Evolutionary conservation across 2,797 vertebrate genomes (phyloP).

Genomic region (Manis crassicaudata): DNA sequence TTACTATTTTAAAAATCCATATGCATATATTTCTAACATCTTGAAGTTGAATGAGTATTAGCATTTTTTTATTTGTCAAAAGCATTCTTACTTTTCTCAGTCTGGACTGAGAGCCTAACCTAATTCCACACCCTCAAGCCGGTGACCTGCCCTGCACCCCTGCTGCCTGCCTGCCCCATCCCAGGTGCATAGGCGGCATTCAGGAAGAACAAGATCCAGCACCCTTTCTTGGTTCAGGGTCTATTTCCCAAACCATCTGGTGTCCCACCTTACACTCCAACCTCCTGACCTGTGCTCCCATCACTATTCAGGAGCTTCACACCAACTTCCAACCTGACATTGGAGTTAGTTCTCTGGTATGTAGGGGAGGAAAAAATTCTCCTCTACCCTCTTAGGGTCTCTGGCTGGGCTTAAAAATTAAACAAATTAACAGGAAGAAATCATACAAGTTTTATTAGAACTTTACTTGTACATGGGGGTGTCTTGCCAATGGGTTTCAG

Average conservation of each 20-base stretch:
- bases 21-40: neutral
- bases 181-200: neutral
- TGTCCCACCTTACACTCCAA: neutral
- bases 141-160: neutral
- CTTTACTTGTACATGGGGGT: neutral
- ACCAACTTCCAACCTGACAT: neutral
- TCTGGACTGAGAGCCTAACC: neutral
- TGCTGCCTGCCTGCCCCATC: neutral
- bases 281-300: neutral
- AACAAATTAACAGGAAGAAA: neutral
- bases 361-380: neutral
- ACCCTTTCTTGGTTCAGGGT: neutral
- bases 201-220: neutral
- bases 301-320: neutral
- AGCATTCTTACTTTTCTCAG: slow-evolving; percentile 23
- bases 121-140: neutral
- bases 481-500: too few relatives aligned
- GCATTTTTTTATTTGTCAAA: neutral
- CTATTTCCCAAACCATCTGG: neutral
- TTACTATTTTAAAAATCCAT: neutral
- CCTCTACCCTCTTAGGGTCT: neutral
- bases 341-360: neutral
- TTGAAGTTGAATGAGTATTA: neutral
- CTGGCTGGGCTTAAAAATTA: neutral
- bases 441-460: neutral